These are phyloP conservation scores for Drosophila ezoana DNA, from an alignment of 2,888 invertebrate genomes.

Conservation along the genomic window DNA sequence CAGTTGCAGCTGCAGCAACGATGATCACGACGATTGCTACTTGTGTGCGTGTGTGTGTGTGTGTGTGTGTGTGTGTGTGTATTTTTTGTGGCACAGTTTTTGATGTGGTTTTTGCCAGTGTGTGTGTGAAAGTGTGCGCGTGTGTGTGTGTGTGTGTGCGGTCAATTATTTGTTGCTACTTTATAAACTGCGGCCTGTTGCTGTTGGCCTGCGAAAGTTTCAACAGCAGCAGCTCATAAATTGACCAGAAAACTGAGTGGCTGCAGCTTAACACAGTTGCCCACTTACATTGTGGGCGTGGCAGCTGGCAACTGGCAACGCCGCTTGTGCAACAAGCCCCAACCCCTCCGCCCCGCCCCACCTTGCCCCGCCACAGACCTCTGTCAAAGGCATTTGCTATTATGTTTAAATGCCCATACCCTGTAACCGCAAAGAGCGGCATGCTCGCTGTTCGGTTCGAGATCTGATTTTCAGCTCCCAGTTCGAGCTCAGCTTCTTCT, in stretches of 20 bases:
- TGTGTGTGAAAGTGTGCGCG: slow-evolving; percentile 13
- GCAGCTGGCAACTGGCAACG: neutral
- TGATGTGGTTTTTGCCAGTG: neutral
- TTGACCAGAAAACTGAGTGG: slow-evolving; percentile 50
- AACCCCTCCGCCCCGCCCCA: too few relatives aligned
- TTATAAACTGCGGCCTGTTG: slow-evolving; percentile 63
- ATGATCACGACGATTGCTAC: slow-evolving; percentile 67
- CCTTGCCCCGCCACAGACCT: too few relatives aligned
- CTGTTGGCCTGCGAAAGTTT: slow-evolving; percentile 29
- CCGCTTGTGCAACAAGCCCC: neutral
- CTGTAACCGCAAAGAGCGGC: neutral
- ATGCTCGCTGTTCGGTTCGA: too few relatives aligned
- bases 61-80: slow-evolving; percentile 23
- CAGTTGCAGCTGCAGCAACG: slow-evolving; percentile 57
- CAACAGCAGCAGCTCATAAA: slow-evolving; percentile 45
- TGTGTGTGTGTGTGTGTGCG: slow-evolving; percentile 33
- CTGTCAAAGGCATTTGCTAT: neutral
- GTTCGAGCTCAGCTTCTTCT: neutral
- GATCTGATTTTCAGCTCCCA: too few relatives aligned
- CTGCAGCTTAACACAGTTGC: slow-evolving; percentile 20
- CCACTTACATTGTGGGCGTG: slow-evolving; percentile 20
- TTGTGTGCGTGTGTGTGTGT: slow-evolving; percentile 33
- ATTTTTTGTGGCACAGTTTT: slow-evolving; percentile 18
- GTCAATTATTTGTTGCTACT: slow-evolving; percentile 76
- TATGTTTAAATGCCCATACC: slow-evolving; percentile 8